Conservation (phyloP, 1,140 invertebrate species). For the Drosophila lini region DNA sequence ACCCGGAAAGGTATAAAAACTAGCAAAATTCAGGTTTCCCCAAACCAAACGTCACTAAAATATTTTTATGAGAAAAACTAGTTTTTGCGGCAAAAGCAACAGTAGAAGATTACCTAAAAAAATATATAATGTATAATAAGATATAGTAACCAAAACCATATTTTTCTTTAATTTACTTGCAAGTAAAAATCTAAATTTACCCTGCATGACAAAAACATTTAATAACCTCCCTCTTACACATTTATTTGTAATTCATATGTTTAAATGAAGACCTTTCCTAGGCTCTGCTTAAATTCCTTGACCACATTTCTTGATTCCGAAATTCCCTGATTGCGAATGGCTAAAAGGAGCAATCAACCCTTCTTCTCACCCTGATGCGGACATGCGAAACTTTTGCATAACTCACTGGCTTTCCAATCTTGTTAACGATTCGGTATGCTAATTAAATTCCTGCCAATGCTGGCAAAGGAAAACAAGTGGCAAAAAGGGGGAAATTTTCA, state of each 20-base stretch:
- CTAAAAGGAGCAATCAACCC: conserved; percentile 10
- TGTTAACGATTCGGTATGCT: conserved; percentile 77
- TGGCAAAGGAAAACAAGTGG: conserved; percentile 57
- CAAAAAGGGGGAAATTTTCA: conserved; percentile 35
- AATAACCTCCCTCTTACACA: background rate
- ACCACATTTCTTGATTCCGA: conserved; percentile 12
- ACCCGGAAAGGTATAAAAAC: too few species aligned
- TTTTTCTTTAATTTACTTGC: too few species aligned
- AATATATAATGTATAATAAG: too few species aligned
- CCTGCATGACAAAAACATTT: background rate
- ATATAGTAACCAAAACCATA: too few species aligned
- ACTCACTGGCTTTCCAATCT: conserved; percentile 71
- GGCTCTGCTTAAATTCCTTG: background rate
- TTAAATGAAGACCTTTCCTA: background rate
- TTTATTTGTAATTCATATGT: background rate
- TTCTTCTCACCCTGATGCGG: background rate
- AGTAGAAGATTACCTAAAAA: too few species aligned
- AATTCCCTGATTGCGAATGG: background rate
- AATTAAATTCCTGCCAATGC: conserved; percentile 74
- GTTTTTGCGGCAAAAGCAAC: too few species aligned
- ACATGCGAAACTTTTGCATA: conserved; percentile 56
- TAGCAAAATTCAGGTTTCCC: too few species aligned
- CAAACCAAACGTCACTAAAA: too few species aligned
- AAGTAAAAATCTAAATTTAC: background rate
- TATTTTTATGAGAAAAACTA: too few species aligned